phyloP scores from a whole-genome alignment of 2,888 invertebrate genomes.

The Apodemia hepburni region DNA sequence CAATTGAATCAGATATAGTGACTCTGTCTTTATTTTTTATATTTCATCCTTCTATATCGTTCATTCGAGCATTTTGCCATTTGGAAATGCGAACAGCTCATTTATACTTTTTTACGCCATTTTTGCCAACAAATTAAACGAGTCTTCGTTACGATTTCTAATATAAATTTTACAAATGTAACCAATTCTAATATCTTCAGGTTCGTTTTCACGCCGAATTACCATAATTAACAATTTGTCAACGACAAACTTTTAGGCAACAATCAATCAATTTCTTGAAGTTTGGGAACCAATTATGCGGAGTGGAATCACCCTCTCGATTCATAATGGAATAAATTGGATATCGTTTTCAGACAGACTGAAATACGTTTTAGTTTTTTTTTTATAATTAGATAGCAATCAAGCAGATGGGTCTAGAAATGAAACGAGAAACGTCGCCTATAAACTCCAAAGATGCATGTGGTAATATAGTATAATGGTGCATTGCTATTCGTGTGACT shows the following conservation, averaged over 20 bases:
- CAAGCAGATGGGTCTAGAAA: no score
- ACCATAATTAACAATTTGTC: constrained; percentile 67
- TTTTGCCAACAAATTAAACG: neutral
- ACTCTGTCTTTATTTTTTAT: no score
- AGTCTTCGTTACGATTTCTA: neutral
- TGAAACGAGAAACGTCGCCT: no score
- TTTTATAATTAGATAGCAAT: no score
- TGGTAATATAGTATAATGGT: no score
- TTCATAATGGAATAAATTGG: constrained; percentile 18
- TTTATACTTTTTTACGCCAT: no score
- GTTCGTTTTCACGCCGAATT: constrained; percentile 39
- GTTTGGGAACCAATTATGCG: constrained; percentile 57
- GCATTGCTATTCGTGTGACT: no score
- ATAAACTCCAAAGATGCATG: no score
- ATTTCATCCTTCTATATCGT: no score
- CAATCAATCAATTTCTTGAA: constrained; percentile 61
- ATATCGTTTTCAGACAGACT: constrained; percentile 1
- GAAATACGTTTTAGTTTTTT: neutral
- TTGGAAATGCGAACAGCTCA: no score
- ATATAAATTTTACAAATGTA: constrained; percentile 8
- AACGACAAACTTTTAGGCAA: constrained; percentile 55
- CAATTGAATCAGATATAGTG: no score
- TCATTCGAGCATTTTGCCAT: no score
- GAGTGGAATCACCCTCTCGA: constrained; percentile 29
- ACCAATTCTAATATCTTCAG: constrained; percentile 3